Base-by-base conservation (phyloP, 2,797 vertebrate species). In the Micropoecilia bifurca region DNA sequence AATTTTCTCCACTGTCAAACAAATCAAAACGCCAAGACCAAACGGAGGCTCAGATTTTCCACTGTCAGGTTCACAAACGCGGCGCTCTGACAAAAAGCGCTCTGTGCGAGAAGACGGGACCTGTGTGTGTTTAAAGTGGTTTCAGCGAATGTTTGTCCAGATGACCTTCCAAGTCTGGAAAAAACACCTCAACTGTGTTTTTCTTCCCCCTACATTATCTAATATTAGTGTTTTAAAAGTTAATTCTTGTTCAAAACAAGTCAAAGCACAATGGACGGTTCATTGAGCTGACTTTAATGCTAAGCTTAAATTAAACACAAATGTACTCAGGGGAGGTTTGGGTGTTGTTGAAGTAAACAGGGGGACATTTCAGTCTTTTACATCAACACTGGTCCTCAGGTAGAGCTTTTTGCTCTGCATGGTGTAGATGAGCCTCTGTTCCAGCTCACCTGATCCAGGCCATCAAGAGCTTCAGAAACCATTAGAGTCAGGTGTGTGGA, bases 1-100 rank as follows among this genome's bases (percentile, higher is more conserved):
- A 94, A 93, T 94, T 95, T 93, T 94, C 93, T 91, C 86, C 84
- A 88, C 91, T 94, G 94, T 95, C 93, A 95, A 95, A 95, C 93
- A 95, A 94, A 94, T 94, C 91, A 94, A 92, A 92, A 90, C 4
- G 84, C 88, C 85, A 88, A 93, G 89, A 92, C 92, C 90, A 86
- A 93, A 93, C 86, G 85, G 84, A 91, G 92, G 88, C 90, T 95
- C 94, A 95, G 10, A 92, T 91, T 95, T 95, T 95, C 95, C 95
- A 92, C 91, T 92, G 92, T 93, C 93, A 91, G 92, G 87, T 93
- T 94, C 89, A 93, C 90, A 93, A 90, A 91, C 57, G 80, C 57
- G 73, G 78, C 71, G 78, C 85, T 83, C 82, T 85, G 71, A 94
- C 92, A 95, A 93, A 91, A 91, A 90, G 86, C 28, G 81, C 90